Conservation (phyloP, 2,888 invertebrate species). For the Calameuta idolon region DNA sequence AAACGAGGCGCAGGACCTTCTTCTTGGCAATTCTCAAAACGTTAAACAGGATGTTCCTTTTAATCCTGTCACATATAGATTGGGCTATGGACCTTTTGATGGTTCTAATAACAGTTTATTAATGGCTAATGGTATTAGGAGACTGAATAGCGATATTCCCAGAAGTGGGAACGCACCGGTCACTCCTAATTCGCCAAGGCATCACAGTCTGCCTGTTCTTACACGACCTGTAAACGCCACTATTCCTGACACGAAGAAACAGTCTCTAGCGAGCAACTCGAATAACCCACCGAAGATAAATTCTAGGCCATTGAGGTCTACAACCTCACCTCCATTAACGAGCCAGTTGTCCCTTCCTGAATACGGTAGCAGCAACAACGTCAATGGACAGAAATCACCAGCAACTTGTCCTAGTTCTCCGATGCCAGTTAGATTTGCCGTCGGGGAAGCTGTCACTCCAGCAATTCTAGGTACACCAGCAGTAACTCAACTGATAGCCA, state of each 20-base stretch:
- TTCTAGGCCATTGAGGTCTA: constrained; percentile 9
- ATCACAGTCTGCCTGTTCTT: constrained; percentile 76
- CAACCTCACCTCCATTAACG: constrained; percentile 17
- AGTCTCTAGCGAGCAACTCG: constrained; percentile 14
- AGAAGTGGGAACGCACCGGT: constrained; percentile 54
- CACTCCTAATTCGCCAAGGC: constrained; percentile 73
- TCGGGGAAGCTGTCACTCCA: constrained; percentile 76
- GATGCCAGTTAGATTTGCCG: constrained; percentile 74
- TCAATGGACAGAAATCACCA: constrained; percentile 44
- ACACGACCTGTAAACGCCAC: constrained; percentile 20
- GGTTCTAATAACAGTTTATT: constrained; percentile 32
- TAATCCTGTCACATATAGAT: constrained; percentile 73
- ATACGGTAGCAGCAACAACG: constrained; percentile 7
- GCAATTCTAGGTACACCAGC: constrained; percentile 50
- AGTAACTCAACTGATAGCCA: constrained; percentile 41
- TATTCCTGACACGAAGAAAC: constrained; percentile 23
- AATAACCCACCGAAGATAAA: constrained; percentile 6
- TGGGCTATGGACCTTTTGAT: constrained; percentile 32
- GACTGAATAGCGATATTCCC: constrained; percentile 62
- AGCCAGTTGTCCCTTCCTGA: constrained; percentile 22
- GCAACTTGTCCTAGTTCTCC: constrained; percentile 61
- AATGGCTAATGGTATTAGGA: constrained; percentile 46
- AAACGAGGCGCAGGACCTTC: constrained; percentile 84
- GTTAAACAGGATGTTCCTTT: constrained; percentile 84
- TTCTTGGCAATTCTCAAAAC: constrained; percentile 80